Evolutionary conservation across 2,797 vertebrate genomes (phyloP).

Genomic region (Crenuchus spilurus): DNA sequence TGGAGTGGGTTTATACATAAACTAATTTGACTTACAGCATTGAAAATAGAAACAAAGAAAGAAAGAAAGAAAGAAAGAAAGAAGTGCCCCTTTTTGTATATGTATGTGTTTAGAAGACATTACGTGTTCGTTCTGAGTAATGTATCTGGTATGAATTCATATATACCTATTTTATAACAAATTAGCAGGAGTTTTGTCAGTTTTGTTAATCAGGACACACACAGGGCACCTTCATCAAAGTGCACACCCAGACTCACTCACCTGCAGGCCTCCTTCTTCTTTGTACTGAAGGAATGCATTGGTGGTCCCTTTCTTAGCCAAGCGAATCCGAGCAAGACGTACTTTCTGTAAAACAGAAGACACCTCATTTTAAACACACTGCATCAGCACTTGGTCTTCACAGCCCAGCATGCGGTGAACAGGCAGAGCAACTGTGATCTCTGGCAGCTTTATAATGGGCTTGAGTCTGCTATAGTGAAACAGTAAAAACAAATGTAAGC

Average conservation of each 20-base stretch:
- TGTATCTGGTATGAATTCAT: not conserved
- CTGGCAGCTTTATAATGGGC: not conserved
- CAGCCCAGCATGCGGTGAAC: not conserved
- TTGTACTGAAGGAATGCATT: constrained; percentile 91
- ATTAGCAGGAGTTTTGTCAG: not conserved
- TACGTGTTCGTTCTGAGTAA: no score
- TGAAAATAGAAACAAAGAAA: no score
- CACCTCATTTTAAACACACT: constrained; percentile 27
- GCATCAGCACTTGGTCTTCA: constrained; percentile 47
- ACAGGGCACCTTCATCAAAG: not conserved
- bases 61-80: no score
- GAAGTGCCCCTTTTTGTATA: no score
- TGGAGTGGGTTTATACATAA: no score
- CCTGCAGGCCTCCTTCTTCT: constrained; percentile 81
- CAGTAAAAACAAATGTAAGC: not conserved
- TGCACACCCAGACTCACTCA: constrained; percentile 47
- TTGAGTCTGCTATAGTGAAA: not conserved
- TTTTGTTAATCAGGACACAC: not conserved
- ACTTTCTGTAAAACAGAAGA: constrained; percentile 81
- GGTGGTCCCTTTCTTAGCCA: constrained; percentile 88
- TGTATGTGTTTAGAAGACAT: no score
- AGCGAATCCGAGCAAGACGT: constrained; percentile 86
- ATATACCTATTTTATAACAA: not conserved
- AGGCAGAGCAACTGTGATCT: not conserved
- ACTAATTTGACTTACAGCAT: no score